phyloP scores from a whole-genome alignment of 1,140 invertebrate species.

The Potamilus streckersoni region DNA sequence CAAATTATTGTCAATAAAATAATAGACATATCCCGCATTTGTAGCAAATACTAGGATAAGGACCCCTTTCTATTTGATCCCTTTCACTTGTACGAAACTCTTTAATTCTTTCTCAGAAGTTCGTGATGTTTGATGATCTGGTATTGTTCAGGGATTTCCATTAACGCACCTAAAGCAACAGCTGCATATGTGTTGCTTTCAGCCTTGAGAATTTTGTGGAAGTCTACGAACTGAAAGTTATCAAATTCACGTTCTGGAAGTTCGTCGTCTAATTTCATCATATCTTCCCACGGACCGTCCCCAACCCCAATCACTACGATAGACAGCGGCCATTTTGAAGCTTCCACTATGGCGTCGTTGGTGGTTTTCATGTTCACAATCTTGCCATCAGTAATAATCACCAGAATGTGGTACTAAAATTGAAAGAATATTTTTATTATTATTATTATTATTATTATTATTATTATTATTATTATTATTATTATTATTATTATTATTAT shows the following conservation, averaged over 20 bases:
- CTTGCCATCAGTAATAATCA: constrained; percentile 71
- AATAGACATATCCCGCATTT: no score
- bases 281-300: constrained; percentile 72
- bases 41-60: no score
- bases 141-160: no score
- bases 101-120: no score
- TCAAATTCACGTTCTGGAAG: constrained; percentile 70
- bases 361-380: constrained; percentile 68
- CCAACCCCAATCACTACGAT: constrained; percentile 72
- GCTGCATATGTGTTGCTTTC: no score
- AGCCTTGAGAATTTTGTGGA: constrained; percentile 45
- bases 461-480: no score
- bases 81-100: no score
- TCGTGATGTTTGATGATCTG: no score
- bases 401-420: constrained; percentile 68
- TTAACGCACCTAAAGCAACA: no score
- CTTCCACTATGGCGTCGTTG: constrained; percentile 69
- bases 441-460: neutral
- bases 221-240: constrained; percentile 72
- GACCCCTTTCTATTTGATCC: no score
- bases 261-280: constrained; percentile 70
- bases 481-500: no score
- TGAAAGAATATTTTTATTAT: neutral
- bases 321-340: constrained; percentile 69
- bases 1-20: no score